A percentile compares a stretch with the other conserved stretches of the same genome.
Evolutionary conservation across 2,113 vertebrate species (phyloP).

Genomic region (Pholis gunnellus): DNA sequence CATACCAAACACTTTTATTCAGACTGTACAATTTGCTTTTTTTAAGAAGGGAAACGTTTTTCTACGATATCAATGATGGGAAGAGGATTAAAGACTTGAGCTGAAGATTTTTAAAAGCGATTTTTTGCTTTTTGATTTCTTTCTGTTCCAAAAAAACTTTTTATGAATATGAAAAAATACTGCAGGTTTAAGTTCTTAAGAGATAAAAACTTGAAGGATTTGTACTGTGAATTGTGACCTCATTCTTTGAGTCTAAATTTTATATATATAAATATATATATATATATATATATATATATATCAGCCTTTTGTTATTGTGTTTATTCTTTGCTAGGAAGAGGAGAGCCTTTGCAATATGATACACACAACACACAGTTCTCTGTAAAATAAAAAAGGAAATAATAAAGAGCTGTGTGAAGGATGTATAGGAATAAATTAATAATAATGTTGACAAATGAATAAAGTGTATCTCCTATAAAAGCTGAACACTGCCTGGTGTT

Average conservation of each 20-base stretch:
- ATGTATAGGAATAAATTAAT: constrained; percentile 91
- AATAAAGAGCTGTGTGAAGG: constrained; percentile 89
- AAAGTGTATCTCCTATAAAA: constrained; percentile 92
- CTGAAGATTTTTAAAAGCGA: constrained; percentile 89
- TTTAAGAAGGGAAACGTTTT: constrained; percentile 84
- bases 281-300: constrained; percentile 54
- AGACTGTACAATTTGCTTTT: constrained; percentile 29
- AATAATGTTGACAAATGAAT: constrained; percentile 91
- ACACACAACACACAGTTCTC: constrained; percentile 84
- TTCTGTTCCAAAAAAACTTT: constrained; percentile 86
- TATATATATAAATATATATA: too few relatives aligned
- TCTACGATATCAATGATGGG: constrained; percentile 53
- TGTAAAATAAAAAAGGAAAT: constrained; percentile 85
- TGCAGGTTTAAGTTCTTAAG: constrained; percentile 94
- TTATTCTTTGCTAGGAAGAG: constrained; percentile 82
- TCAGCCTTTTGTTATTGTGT: constrained; percentile 83
- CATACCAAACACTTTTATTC: constrained; percentile 51
- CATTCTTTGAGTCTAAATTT: constrained; percentile 88
- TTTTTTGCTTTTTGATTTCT: constrained; percentile 85
- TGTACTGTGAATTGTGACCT: constrained; percentile 99
- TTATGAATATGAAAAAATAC: constrained; percentile 82
- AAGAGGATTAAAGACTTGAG: constrained; percentile 86
- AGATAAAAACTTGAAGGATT: constrained; percentile 94
- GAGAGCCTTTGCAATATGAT: constrained; percentile 81
- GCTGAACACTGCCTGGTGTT: constrained; percentile 85